Evolutionary conservation across 2,113 vertebrate genomes (phyloP).

Genomic region (Gopherus evgoodei): DNA sequence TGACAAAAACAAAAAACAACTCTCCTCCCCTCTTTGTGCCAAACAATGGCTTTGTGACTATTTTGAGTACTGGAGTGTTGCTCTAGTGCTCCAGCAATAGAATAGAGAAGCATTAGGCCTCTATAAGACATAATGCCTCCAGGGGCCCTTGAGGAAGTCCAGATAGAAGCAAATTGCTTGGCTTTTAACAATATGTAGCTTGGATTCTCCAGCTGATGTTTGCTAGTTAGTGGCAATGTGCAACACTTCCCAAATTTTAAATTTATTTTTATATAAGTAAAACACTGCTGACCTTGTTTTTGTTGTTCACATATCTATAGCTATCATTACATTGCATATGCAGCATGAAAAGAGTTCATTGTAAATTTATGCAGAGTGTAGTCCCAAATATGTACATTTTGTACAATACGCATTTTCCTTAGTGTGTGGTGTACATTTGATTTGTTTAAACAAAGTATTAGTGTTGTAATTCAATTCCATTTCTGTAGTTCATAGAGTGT

Average conservation of each 20-base stretch:
- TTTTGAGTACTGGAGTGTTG: neutral
- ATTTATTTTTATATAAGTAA: conserved; percentile 37
- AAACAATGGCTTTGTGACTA: neutral
- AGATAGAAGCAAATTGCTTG: conserved; percentile 9
- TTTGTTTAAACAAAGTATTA: conserved; percentile 30
- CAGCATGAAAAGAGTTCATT: conserved; percentile 12
- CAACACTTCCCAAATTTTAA: neutral
- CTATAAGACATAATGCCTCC: neutral
- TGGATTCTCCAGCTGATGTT: conserved; percentile 2
- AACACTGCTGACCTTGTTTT: conserved; percentile 43
- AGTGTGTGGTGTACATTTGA: neutral
- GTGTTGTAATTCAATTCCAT: conserved; percentile 26
- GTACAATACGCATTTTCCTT: conserved; percentile 35
- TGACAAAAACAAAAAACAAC: neutral
- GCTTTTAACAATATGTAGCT: conserved; percentile 22
- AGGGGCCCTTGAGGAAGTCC: neutral
- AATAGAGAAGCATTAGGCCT: neutral
- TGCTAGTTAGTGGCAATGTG: conserved; percentile 34
- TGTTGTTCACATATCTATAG: conserved; percentile 50
- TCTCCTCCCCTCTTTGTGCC: neutral
- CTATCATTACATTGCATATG: neutral
- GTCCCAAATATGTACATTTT: conserved; percentile 33
- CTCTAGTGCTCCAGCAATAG: neutral
- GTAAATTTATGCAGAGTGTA: conserved; percentile 34
- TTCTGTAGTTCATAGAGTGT: neutral